Evolutionary conservation across 2,113 vertebrate species (phyloP).

Genomic region (Electrona antarctica): DNA sequence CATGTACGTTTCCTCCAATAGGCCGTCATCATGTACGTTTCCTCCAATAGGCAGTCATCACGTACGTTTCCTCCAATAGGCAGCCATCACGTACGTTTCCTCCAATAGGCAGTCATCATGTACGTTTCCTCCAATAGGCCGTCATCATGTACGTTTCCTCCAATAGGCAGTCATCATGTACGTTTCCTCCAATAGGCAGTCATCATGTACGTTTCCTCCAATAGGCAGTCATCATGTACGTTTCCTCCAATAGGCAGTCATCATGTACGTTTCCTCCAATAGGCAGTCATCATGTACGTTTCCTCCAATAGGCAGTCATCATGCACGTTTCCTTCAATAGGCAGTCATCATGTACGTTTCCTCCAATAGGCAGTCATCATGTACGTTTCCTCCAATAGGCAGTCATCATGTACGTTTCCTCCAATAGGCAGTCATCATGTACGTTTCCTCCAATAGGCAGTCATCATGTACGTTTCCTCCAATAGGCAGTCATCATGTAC

Average conservation of each 20-base stretch:
- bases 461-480: conserved; percentile 12
- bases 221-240: conserved; percentile 1
- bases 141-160: conserved; percentile 12
- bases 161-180: conserved; percentile 1
- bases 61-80: conserved; percentile 17
- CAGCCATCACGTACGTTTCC: conserved; percentile 10
- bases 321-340: conserved; percentile 15
- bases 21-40: conserved; percentile 9
- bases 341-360: conserved; percentile 7
- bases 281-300: conserved; percentile 7
- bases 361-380: conserved; percentile 6
- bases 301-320: conserved; percentile 4
- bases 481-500: conserved; percentile 2
- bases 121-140: conserved; percentile 14
- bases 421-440: conserved; percentile 1
- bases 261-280: conserved; percentile 13
- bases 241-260: conserved; percentile 13
- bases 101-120: conserved; percentile 4
- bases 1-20: conserved; percentile 15
- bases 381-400: conserved; percentile 15
- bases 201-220: conserved; percentile 14
- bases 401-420: conserved; percentile 12
- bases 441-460: conserved; percentile 13
- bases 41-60: conserved; percentile 1
- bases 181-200: conserved; percentile 12